phyloP scores from a whole-genome alignment of 2,888 invertebrate genomes.

The Drosophila conformis region DNA sequence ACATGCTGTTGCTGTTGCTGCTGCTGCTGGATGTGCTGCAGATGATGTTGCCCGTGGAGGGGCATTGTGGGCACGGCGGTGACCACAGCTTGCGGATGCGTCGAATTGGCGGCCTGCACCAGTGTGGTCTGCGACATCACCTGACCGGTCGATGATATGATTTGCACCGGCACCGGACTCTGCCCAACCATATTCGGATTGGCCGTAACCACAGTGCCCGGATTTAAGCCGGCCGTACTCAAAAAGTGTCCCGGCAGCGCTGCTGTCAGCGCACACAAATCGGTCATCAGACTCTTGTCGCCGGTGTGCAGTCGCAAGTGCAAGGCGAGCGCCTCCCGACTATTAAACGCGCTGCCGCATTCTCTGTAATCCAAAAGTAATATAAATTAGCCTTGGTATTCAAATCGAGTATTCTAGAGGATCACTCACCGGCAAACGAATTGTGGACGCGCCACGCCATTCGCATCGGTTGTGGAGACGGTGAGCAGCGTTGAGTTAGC shows the following conservation, averaged over 20 bases:
- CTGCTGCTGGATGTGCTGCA: slow-evolving; percentile 73
- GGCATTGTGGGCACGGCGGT: slow-evolving; percentile 82
- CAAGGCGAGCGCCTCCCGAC: slow-evolving; percentile 91
- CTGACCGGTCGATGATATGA: slow-evolving; percentile 85
- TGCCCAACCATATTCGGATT: slow-evolving; percentile 84
- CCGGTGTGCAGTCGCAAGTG: slow-evolving; percentile 93
- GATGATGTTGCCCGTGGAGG: slow-evolving; percentile 85
- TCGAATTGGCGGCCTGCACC: slow-evolving; percentile 84
- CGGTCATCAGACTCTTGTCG: slow-evolving; percentile 92
- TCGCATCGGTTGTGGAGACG: slow-evolving; percentile 83
- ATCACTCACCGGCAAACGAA: slow-evolving; percentile 84
- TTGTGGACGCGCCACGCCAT: slow-evolving; percentile 84
- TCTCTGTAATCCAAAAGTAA: slow-evolving; percentile 83
- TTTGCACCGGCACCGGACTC: slow-evolving; percentile 85
- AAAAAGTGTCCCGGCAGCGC: slow-evolving; percentile 90
- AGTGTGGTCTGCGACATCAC: slow-evolving; percentile 85
- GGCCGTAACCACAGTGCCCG: slow-evolving; percentile 84
- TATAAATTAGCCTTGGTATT: not conserved
- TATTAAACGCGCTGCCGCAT: slow-evolving; percentile 88
- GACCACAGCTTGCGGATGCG: slow-evolving; percentile 83
- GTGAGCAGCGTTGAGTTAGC: slow-evolving; percentile 84
- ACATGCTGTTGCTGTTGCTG: slow-evolving; percentile 80
- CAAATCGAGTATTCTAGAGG: not conserved
- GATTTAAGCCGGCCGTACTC: slow-evolving; percentile 83
- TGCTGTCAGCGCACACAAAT: slow-evolving; percentile 92